Conservation (phyloP, 2,113 vertebrate species). For the Ptychochromis oligacanthus region DNA sequence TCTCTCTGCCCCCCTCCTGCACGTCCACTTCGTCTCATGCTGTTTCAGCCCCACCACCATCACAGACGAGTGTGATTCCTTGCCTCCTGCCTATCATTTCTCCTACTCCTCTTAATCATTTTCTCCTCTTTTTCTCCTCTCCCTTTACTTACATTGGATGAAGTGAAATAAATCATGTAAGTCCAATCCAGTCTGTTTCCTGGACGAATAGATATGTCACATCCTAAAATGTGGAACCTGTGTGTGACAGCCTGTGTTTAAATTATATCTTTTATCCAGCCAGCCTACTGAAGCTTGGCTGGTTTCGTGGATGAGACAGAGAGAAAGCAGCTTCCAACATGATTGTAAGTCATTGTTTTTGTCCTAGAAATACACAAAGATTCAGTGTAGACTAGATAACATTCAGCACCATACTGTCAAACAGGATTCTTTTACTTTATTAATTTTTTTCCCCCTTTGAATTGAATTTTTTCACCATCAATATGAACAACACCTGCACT, state of each 20-base stretch:
- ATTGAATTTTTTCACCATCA: background rate
- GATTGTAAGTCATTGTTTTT: background rate
- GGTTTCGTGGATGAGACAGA: background rate
- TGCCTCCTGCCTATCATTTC: conserved; percentile 1
- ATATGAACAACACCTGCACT: conserved; percentile 1
- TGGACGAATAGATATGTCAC: conserved; percentile 6
- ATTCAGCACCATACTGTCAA: background rate
- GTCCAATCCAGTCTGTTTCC: background rate
- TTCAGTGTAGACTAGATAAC: background rate
- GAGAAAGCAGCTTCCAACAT: background rate
- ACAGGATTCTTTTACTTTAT: background rate
- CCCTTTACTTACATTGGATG: background rate
- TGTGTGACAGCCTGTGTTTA: background rate
- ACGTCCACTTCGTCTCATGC: conserved; percentile 21
- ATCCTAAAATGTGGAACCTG: background rate
- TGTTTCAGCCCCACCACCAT: background rate
- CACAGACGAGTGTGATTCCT: conserved; percentile 39
- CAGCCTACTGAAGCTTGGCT: background rate
- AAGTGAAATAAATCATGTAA: rapidly evolving
- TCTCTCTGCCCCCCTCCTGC: background rate
- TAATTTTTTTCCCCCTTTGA: background rate
- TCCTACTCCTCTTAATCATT: background rate
- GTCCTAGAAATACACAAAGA: background rate
- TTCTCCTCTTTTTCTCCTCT: background rate
- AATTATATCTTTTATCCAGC: background rate